A percentile compares a stretch with the other conserved stretches of the same genome.
phyloP scores from a whole-genome alignment of 92 coral and sea anemone genomes.

The Epizoanthus scotinus region DNA sequence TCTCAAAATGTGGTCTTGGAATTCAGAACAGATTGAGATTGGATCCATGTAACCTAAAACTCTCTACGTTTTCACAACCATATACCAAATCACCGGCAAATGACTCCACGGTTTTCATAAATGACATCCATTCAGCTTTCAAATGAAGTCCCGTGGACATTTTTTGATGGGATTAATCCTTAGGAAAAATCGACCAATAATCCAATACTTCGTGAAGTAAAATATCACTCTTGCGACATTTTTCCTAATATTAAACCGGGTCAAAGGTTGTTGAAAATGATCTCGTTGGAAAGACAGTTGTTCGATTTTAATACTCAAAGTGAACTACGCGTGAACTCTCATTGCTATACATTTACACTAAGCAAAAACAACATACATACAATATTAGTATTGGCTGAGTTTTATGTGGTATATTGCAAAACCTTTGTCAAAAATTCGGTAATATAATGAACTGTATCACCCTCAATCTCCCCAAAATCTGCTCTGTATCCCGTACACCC shows the following conservation, averaged over 20 bases:
- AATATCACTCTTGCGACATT: neutral
- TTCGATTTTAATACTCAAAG: conserved; percentile 15
- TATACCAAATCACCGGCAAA: too few species aligned
- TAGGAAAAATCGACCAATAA: neutral
- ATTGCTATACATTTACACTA: neutral
- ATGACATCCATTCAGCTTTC: neutral
- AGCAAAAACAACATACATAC: conserved; percentile 11
- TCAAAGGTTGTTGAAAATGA: conserved; percentile 31
- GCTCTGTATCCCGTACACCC: neutral
- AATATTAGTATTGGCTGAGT: neutral
- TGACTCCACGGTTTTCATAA: neutral
- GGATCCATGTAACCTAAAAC: conserved; percentile 28
- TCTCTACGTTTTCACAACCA: neutral
- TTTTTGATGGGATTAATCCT: neutral
- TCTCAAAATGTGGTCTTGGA: neutral
- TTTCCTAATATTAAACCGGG: neutral
- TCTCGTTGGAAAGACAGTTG: conserved; percentile 20
- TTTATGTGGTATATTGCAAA: neutral
- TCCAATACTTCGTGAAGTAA: neutral
- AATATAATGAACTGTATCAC: neutral
- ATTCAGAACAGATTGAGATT: too few species aligned
- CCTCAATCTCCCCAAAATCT: neutral
- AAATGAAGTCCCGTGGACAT: neutral
- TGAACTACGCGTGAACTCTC: conserved; percentile 32
- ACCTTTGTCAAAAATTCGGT: neutral